These are phyloP conservation scores for Boloria selene DNA, from an alignment of 2,888 invertebrate genomes.

Conservation along the genomic window DNA sequence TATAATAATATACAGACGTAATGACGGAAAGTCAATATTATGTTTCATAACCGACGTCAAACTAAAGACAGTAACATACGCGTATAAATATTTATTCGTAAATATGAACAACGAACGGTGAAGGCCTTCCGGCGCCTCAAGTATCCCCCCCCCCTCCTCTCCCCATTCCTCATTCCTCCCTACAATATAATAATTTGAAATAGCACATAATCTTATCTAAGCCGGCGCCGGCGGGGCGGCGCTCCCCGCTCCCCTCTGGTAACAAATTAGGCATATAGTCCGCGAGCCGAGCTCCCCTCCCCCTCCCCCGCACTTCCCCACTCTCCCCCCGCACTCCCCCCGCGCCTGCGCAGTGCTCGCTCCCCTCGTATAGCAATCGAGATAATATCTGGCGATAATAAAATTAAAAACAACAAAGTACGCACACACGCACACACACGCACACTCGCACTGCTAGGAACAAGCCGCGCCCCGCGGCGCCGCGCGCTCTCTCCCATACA, in stretches of 20 bases:
- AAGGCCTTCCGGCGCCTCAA: background rate
- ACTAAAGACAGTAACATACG: background rate
- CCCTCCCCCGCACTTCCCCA: background rate
- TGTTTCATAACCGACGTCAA: background rate
- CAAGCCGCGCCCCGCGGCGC: constrained; percentile 41
- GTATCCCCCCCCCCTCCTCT: background rate
- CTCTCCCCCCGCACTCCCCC: background rate
- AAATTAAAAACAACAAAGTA: constrained; percentile 56
- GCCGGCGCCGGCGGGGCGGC: constrained; percentile 13
- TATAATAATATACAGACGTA: constrained; percentile 10
- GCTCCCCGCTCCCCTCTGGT: constrained; percentile 10
- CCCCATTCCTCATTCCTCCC: too few relatives aligned
- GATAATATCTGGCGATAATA: constrained; percentile 66
- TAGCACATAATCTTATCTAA: constrained; percentile 30
- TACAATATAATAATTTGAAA: constrained; percentile 28
- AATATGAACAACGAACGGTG: constrained; percentile 13
- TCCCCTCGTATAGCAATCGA: constrained; percentile 52
- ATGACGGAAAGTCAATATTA: constrained; percentile 20
- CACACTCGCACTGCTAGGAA: constrained; percentile 33
- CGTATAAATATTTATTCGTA: background rate
- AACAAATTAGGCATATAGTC: constrained; percentile 7
- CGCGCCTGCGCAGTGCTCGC: background rate
- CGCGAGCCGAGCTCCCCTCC: background rate
- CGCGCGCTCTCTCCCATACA: background rate
- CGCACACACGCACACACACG: constrained; percentile 49